Conservation (phyloP, 2,113 vertebrate genomes). For the Indicator indicator region DNA sequence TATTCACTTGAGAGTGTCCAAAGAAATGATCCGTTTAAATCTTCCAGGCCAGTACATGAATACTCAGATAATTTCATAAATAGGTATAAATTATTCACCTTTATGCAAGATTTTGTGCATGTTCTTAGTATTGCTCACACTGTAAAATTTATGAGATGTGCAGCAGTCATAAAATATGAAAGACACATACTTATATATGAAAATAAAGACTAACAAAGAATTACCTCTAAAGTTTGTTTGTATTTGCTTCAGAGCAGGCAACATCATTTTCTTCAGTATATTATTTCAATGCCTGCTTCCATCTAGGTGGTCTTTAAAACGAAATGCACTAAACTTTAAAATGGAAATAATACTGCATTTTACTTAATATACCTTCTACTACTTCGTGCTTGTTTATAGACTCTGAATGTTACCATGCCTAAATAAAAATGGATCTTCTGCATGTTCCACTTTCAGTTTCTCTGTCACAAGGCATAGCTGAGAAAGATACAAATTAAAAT, state of each 20-base stretch:
- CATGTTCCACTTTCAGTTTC: not conserved
- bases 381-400: not conserved
- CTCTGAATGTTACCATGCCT: not conserved
- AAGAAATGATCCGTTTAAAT: not conserved
- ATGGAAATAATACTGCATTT: not conserved
- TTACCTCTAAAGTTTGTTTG: not conserved
- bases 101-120: not conserved
- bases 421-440: not conserved
- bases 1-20: not conserved
- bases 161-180: not conserved
- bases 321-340: not conserved
- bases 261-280: not conserved
- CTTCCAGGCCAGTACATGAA: not conserved
- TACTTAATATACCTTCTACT: not conserved
- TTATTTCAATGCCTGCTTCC: not conserved
- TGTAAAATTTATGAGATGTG: not conserved
- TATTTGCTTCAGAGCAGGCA: not conserved
- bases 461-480: not conserved
- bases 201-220: not conserved
- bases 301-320: not conserved
- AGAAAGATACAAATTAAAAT: not conserved
- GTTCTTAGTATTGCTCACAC: not conserved
- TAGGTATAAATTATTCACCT: not conserved
- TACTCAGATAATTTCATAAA: not conserved
- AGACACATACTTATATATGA: not conserved